These are phyloP conservation scores for Microplitis manilae DNA, from an alignment of 2,888 invertebrate species.

Conservation along the genomic window DNA sequence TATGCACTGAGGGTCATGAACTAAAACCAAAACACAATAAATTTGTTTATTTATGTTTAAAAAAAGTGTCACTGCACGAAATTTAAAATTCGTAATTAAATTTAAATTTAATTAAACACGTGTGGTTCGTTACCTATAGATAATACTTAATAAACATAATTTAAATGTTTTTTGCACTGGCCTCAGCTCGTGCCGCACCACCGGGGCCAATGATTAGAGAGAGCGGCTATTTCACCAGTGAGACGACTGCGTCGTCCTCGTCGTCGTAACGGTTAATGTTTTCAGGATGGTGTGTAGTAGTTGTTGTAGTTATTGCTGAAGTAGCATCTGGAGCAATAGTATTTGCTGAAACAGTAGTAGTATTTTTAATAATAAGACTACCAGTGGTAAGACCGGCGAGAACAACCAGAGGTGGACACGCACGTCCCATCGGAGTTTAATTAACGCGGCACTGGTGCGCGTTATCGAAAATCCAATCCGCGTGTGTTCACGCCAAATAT, in stretches of 20 bases:
- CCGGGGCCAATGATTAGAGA: constrained; percentile 40
- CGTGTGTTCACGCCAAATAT: constrained; percentile 6
- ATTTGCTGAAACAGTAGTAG: background rate
- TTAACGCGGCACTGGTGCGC: constrained; percentile 40
- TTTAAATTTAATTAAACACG: constrained; percentile 23
- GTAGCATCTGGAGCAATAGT: background rate
- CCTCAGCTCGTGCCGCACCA: constrained; percentile 42
- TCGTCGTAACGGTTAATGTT: constrained; percentile 57
- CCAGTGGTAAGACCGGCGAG: constrained; percentile 60
- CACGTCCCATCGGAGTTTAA: constrained; percentile 61
- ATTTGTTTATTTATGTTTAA: background rate
- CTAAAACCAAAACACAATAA: background rate
- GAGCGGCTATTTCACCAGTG: constrained; percentile 57
- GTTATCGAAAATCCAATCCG: constrained; percentile 22
- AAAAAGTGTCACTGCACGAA: too few species aligned
- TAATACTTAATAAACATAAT: constrained; percentile 49
- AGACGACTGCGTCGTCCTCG: constrained; percentile 41
- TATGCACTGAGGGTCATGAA: constrained; percentile 18
- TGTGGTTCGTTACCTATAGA: constrained; percentile 26
- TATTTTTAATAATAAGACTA: background rate
- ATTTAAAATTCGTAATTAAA: background rate
- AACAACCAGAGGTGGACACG: constrained; percentile 59
- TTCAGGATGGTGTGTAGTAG: constrained; percentile 60
- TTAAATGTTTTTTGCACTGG: constrained; percentile 57
- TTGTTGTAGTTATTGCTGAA: background rate